phyloP scores from a whole-genome alignment of 2,113 vertebrate genomes.

The Ovis canadensis region DNA sequence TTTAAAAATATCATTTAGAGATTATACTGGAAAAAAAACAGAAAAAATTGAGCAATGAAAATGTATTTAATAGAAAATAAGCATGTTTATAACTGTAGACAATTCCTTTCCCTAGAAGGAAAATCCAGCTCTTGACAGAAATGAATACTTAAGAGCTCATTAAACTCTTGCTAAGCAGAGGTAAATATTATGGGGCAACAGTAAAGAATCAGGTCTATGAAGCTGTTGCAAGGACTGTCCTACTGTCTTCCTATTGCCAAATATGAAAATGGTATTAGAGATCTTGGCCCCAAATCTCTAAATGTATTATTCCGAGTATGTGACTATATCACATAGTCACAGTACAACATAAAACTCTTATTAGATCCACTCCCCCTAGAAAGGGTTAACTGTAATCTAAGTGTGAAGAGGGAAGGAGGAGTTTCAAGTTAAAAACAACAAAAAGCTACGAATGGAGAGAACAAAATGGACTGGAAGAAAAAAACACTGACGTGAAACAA shows the following conservation, averaged over 20 bases:
- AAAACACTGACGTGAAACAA: background rate
- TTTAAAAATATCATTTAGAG: background rate
- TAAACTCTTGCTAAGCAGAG: conserved; percentile 1
- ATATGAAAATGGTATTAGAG: conserved; percentile 13
- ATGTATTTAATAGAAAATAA: conserved; percentile 32
- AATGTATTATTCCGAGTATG: conserved; percentile 3
- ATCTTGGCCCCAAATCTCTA: background rate
- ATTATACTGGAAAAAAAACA: background rate
- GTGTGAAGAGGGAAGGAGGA: background rate
- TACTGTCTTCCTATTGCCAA: background rate
- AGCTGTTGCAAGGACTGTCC: background rate
- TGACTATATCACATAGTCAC: background rate
- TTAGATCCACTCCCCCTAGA: background rate
- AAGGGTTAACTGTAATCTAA: background rate
- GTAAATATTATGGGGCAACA: background rate
- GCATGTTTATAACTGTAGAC: background rate
- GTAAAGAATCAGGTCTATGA: background rate
- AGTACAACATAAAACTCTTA: background rate
- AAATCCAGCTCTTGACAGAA: background rate
- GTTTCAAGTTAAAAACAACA: background rate
- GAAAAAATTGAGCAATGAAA: background rate
- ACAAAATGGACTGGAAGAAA: background rate
- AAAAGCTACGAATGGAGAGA: background rate
- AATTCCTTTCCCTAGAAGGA: conserved; percentile 12
- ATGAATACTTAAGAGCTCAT: background rate